Conservation (phyloP, 2,113 vertebrate genomes). For the Podarcis muralis region DNA sequence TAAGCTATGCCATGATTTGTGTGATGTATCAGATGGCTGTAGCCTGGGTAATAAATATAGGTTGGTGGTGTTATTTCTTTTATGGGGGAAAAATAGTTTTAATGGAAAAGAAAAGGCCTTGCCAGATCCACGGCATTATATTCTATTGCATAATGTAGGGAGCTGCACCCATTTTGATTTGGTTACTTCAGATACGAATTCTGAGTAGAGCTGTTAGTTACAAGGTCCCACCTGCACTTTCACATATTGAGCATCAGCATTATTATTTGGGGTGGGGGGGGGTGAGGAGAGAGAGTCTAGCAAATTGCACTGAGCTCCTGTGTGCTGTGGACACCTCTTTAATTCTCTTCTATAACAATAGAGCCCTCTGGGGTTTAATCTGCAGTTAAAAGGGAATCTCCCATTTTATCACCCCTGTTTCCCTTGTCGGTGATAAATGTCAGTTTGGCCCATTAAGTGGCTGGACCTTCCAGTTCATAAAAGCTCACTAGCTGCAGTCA, state of each 20-base stretch:
- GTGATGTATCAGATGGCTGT: accelerated
- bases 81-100: not conserved
- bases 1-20: not conserved
- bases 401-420: constrained; percentile 8
- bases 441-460: constrained; percentile 5
- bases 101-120: not conserved
- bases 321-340: not conserved
- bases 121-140: not conserved
- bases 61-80: not conserved
- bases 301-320: not conserved
- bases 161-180: constrained; percentile 27
- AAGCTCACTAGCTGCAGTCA: not conserved
- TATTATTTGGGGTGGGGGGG: not conserved
- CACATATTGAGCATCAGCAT: accelerated
- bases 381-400: not conserved
- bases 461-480: not conserved
- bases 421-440: not conserved
- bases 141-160: not conserved
- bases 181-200: not conserved
- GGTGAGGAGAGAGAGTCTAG: accelerated
- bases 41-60: not conserved
- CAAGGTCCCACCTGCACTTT: not conserved
- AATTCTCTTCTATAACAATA: not conserved
- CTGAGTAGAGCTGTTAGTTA: not conserved
- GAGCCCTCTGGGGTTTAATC: constrained; percentile 1